Conservation (phyloP, 2,888 invertebrate genomes). For the Platycnemis pennipes region DNA sequence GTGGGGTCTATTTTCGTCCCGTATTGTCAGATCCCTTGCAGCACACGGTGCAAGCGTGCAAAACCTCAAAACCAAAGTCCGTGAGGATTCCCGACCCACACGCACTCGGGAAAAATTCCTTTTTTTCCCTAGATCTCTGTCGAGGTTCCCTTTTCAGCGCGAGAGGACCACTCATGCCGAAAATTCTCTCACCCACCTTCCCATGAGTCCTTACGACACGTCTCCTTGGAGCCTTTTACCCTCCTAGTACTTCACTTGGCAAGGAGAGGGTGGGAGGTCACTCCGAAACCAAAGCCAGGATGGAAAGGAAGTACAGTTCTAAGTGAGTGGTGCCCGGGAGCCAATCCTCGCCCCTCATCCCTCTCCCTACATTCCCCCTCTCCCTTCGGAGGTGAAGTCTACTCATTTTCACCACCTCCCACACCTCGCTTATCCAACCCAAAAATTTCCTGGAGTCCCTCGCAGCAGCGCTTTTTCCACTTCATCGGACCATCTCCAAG, state of each 20-base stretch:
- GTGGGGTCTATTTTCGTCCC: neutral
- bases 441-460: too few relatives aligned
- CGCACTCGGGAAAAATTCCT: neutral
- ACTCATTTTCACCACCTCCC: too few relatives aligned
- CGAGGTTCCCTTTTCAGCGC: neutral
- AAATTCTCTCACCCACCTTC: neutral
- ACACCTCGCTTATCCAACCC: too few relatives aligned
- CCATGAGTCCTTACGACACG: neutral
- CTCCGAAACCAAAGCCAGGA: too few relatives aligned
- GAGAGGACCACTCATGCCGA: neutral
- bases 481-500: too few relatives aligned
- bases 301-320: too few relatives aligned
- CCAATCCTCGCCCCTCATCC: too few relatives aligned
- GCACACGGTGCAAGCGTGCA: neutral
- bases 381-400: too few relatives aligned
- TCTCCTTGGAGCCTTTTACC: neutral
- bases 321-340: too few relatives aligned
- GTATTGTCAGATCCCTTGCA: neutral
- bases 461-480: too few relatives aligned
- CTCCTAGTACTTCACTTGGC: neutral
- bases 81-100: neutral
- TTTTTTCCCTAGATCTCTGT: neutral
- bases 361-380: too few relatives aligned
- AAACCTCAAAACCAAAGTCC: neutral
- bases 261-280: too few relatives aligned